Evolutionary conservation across 2,888 invertebrate genomes (phyloP), one percentile per base, ranked within the genome.

Genomic region (Euspilapteryx auroguttella): DNA sequence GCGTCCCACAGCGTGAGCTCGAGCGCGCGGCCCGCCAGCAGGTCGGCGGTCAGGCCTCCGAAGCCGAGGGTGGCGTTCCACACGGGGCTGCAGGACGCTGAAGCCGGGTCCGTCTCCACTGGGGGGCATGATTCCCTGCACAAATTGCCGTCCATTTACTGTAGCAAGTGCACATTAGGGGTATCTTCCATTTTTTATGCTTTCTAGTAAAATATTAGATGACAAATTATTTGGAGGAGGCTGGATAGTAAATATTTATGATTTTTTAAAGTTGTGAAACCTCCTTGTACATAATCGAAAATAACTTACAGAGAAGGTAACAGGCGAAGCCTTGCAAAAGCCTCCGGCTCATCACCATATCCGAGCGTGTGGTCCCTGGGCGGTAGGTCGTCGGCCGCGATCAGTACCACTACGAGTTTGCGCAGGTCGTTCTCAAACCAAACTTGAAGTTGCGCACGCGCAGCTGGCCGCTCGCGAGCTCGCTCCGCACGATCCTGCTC

Each of bases 11-110:
- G 76, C 10, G 91, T 91, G 11, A 94, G 86, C 50, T 94, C 92
- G 29, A 94, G 79, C 6, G 86, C 83, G 32, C 88, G 82, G 32
- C 89, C 88, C 61, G 88, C 85, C 25, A 94, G 69, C 44, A 86
- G 81, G 37, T 91, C 90, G 1, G 86, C 88, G 20, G 86, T 85
- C 10, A 91, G 83, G 20, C 86, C 86, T 2, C 86, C 79, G 53
- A 94, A 92, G 32, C 87, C 87, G 15, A 94, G 77, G 12, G 92
- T 94, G 11, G 93, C 91, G 56, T 94, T 94, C 94, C 94, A 94
- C 30, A 92, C 88, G 2, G 94, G 94, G 55, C 89, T 90, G 52
- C 87, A 88, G 0, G 90, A 87, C 9, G 89, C 88, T 31, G 90
- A 89, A 2, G 92, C 89, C 10, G 92, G 86, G 51, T 87, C 89